phyloP scores from a whole-genome alignment of 2,113 vertebrate genomes.

The Apus apus region DNA sequence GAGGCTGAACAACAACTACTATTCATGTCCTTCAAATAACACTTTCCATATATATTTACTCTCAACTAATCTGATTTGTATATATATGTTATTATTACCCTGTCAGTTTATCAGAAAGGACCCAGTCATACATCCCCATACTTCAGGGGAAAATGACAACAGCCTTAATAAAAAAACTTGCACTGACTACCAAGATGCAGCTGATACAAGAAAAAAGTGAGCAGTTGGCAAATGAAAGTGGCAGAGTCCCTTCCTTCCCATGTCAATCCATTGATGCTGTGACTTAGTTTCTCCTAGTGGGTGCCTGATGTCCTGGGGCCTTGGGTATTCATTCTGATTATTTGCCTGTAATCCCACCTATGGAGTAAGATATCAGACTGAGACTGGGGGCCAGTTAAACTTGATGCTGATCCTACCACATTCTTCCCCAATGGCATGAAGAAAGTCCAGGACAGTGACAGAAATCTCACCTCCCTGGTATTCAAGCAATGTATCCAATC shows the following conservation, averaged over 20 bases:
- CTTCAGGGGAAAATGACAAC: not conserved
- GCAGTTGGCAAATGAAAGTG: not conserved
- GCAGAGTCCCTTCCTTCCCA: not conserved
- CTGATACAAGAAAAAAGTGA: not conserved
- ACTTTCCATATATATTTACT: constrained; percentile 42
- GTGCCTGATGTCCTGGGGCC: not conserved
- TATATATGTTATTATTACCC: not conserved
- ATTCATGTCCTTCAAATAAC: constrained; percentile 41
- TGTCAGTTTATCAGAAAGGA: not conserved
- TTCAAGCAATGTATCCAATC: not conserved
- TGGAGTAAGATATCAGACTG: not conserved
- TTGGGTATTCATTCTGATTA: not conserved
- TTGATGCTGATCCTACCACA: not conserved
- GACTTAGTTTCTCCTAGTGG: not conserved
- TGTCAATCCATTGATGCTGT: not conserved
- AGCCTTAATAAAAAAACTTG: not conserved
- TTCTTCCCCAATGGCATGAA: not conserved
- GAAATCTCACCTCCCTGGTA: not conserved
- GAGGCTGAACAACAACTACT: constrained; percentile 50
- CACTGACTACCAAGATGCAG: not conserved
- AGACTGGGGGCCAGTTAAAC: not conserved
- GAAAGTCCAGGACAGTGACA: not conserved
- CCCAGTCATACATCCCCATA: not conserved
- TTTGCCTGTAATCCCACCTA: not conserved
- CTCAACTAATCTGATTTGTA: constrained; percentile 24